Conservation (phyloP, 2,113 vertebrate species). For the Oreocharis arfaki region DNA sequence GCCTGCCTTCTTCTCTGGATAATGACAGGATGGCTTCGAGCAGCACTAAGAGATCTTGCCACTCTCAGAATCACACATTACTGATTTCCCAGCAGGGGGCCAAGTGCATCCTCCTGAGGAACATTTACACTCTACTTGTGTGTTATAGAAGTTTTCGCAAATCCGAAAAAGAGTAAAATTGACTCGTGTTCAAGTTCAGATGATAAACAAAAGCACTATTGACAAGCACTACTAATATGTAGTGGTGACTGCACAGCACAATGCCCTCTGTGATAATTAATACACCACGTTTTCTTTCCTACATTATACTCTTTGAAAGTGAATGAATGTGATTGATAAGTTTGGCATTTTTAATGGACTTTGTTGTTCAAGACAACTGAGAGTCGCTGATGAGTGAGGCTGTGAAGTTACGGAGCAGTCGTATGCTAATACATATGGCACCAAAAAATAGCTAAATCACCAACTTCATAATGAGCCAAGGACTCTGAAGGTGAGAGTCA, state of each 20-base stretch:
- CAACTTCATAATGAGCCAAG: not conserved
- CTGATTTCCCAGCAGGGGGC: not conserved
- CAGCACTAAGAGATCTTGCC: not conserved
- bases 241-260: not conserved
- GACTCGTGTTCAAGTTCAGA: not conserved
- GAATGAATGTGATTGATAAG: not conserved
- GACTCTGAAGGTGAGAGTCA: not conserved
- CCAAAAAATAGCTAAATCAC: not conserved
- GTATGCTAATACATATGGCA: fast-evolving
- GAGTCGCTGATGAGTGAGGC: not conserved
- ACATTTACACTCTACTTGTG: not conserved
- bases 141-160: not conserved
- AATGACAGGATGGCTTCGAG: not conserved
- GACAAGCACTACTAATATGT: not conserved
- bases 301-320: not conserved
- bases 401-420: not conserved
- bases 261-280: not conserved
- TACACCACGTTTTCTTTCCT: not conserved
- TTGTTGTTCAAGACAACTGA: not conserved
- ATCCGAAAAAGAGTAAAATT: not conserved
- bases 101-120: not conserved
- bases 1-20: not conserved
- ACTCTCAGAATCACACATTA: not conserved
- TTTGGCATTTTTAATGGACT: not conserved
- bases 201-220: not conserved